Conservation (phyloP, 2,113 vertebrate species). For the Cephalopholis sonnerati region DNA sequence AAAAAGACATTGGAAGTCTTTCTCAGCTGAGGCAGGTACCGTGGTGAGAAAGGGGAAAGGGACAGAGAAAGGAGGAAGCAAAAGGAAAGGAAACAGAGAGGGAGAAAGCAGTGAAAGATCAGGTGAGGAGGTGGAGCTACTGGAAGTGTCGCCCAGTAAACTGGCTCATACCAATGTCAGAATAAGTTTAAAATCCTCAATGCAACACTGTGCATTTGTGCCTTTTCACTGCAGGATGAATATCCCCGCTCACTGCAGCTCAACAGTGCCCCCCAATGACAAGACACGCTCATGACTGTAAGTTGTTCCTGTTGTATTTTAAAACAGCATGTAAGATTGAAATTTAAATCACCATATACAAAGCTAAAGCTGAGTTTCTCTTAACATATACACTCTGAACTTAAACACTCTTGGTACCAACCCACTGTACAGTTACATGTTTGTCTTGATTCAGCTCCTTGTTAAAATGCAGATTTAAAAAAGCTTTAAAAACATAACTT, state of each 20-base stretch:
- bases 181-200: conserved; percentile 61
- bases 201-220: conserved; percentile 50
- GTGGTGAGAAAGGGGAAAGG: conserved; percentile 64
- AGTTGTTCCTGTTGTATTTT: not conserved
- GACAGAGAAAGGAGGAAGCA: conserved; percentile 10
- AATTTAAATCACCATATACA: not conserved
- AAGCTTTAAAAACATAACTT: not conserved
- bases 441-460: not conserved
- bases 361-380: not conserved
- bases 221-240: conserved; percentile 34
- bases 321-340: not conserved
- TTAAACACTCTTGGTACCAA: not conserved
- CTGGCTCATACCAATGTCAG: conserved; percentile 62
- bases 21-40: conserved; percentile 50
- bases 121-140: conserved; percentile 77
- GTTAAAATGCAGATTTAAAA: conserved; percentile 22
- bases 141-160: conserved; percentile 46
- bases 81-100: conserved; percentile 28
- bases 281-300: not conserved
- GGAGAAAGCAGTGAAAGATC: conserved; percentile 58
- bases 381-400: not conserved
- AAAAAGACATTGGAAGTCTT: conserved; percentile 48
- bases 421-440: not conserved
- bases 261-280: conserved; percentile 72
- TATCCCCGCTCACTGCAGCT: conserved; percentile 31